Evolutionary conservation across 2,888 invertebrate species (phyloP).

Genomic region (Cantharis flavilabris): DNA sequence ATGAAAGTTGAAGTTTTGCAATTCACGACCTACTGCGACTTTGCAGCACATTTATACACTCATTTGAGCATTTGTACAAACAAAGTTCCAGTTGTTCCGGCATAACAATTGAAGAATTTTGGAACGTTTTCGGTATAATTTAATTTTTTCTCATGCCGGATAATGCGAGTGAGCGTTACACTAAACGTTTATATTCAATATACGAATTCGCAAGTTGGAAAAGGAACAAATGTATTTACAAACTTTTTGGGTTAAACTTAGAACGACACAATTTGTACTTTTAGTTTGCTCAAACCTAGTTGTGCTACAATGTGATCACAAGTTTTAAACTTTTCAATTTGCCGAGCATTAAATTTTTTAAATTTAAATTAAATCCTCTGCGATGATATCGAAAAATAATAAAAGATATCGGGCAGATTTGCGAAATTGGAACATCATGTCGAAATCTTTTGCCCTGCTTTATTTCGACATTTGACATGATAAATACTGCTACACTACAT

Average conservation of each 20-base stretch:
- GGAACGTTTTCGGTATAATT: neutral
- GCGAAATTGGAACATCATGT: neutral
- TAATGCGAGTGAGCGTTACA: neutral
- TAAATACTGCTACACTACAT: no score
- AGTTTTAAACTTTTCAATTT: neutral
- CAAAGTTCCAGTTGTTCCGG: neutral
- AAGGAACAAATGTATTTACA: neutral
- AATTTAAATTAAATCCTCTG: neutral
- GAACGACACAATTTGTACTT: neutral
- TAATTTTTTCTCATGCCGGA: neutral
- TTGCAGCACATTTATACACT: conserved; percentile 22
- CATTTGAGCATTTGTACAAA: conserved; percentile 11
- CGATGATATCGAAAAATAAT: neutral
- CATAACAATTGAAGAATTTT: neutral
- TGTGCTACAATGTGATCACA: neutral
- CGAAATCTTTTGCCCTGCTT: neutral
- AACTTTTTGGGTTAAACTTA: neutral
- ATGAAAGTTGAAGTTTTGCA: conserved; percentile 28
- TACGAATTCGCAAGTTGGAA: neutral
- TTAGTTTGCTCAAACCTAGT: neutral
- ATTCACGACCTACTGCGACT: conserved; percentile 24
- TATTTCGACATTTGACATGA: neutral
- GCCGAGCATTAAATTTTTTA: neutral
- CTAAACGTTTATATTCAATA: neutral
- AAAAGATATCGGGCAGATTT: neutral